Percentiles rank a stretch among this genome's conserved stretches.
Conservation (phyloP, 1,140 invertebrate genomes). For the Apis cerana region DNA sequence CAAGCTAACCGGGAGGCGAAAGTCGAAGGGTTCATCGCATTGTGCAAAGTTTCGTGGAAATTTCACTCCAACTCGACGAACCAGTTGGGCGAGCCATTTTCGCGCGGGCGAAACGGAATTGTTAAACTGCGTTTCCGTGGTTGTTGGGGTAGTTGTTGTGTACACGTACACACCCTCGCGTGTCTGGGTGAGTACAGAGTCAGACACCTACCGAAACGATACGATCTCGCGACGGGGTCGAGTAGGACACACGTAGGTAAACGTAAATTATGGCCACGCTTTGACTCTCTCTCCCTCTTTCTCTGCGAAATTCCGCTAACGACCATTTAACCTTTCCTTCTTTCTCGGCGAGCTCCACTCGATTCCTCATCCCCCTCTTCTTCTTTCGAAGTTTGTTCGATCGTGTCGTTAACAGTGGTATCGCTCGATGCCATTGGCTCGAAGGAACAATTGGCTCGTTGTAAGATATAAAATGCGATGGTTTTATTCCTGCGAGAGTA, state of each 20-base stretch:
- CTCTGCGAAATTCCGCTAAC: constrained; percentile 58
- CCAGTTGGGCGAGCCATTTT: constrained; percentile 56
- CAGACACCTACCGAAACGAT: constrained; percentile 57
- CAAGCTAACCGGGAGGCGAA: background rate
- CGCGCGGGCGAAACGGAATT: constrained; percentile 54
- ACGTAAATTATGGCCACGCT: constrained; percentile 63
- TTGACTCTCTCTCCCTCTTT: constrained; percentile 17
- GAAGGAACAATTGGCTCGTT: constrained; percentile 2
- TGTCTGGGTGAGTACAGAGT: constrained; percentile 39
- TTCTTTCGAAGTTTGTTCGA: background rate
- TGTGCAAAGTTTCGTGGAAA: constrained; percentile 35
- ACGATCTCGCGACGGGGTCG: constrained; percentile 66
- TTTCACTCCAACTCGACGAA: constrained; percentile 31
- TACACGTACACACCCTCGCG: constrained; percentile 12
- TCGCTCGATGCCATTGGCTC: background rate
- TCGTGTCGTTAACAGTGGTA: constrained; percentile 14
- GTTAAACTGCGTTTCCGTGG: constrained; percentile 61
- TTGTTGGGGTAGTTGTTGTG: background rate
- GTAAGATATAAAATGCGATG: background rate
- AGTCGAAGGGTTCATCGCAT: constrained; percentile 15
- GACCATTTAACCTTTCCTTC: constrained; percentile 52
- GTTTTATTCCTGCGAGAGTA: too few relatives aligned
- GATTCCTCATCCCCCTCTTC: background rate
- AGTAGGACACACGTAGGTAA: constrained; percentile 54
- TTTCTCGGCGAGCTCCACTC: background rate